Percentiles rank a stretch among this genome's conserved stretches.
phyloP scores from a whole-genome alignment of 2,797 vertebrate species.

The Chelon labrosus region DNA sequence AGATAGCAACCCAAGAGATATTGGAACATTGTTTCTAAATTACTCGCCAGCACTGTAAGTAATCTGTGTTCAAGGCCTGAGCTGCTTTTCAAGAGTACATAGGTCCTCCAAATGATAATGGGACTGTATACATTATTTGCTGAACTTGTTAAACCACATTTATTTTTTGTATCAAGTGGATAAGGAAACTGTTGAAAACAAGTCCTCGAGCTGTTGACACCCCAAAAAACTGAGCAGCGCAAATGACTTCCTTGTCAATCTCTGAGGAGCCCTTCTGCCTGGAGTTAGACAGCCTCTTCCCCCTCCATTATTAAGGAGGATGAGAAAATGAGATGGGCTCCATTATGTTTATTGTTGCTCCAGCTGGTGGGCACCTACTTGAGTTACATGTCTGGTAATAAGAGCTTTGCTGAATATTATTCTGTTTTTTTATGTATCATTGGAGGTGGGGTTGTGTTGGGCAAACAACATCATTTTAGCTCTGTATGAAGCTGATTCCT shows the following conservation, averaged over 20 bases:
- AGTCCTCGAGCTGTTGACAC: conserved; percentile 53
- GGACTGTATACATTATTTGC: neutral
- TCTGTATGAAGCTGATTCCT: too few species aligned
- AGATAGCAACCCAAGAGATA: neutral
- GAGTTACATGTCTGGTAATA: conserved; percentile 56
- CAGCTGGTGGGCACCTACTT: conserved; percentile 48
- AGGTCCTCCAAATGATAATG: conserved; percentile 7
- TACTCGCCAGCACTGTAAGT: neutral
- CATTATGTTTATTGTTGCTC: conserved; percentile 67
- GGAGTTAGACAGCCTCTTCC: conserved; percentile 44
- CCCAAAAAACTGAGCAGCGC: conserved; percentile 33
- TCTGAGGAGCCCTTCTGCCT: conserved; percentile 43
- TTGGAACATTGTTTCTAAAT: conserved; percentile 12
- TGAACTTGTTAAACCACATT: conserved; percentile 22
- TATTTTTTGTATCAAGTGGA: conserved; percentile 36
- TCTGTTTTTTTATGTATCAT: conserved; percentile 28
- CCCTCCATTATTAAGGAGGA: conserved; percentile 38
- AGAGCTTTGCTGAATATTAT: conserved; percentile 45
- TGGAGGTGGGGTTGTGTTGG: conserved; percentile 7
- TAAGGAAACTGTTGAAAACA: conserved; percentile 45
- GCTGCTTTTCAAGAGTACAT: conserved; percentile 4
- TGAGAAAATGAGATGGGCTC: conserved; percentile 54
- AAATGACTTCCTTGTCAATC: conserved; percentile 62
- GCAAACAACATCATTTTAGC: neutral
- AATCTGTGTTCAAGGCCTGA: conserved; percentile 31